These are phyloP conservation scores for Parnassius mnemosyne DNA, from an alignment of 2,888 invertebrate genomes.

Conservation along the genomic window DNA sequence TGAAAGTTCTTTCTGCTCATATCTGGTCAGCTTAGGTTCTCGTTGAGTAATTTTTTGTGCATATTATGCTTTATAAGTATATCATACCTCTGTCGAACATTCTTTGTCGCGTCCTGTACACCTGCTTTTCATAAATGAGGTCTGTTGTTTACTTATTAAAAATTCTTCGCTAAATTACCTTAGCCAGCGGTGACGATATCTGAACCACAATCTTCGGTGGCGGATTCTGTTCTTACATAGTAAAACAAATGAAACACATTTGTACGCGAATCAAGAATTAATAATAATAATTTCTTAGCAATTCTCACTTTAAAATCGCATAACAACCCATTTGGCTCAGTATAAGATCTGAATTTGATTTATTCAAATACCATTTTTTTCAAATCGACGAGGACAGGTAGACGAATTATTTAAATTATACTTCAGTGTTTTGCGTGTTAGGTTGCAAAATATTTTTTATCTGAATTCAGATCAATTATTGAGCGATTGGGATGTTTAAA, in stretches of 20 bases:
- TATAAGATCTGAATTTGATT: slow-evolving; percentile 39
- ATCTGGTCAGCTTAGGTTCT: slow-evolving; percentile 34
- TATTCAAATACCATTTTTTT: slow-evolving; percentile 58
- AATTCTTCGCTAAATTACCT: slow-evolving; percentile 25
- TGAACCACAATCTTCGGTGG: slow-evolving; percentile 24
- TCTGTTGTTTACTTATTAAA: slow-evolving; percentile 46
- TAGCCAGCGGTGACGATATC: slow-evolving; percentile 23
- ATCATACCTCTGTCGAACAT: slow-evolving; percentile 3
- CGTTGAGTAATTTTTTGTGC: slow-evolving; percentile 53
- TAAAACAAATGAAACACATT: slow-evolving; percentile 14
- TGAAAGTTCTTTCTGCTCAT: slow-evolving; percentile 61
- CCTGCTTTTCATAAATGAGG: slow-evolving; percentile 44
- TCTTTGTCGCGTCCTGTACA: slow-evolving; percentile 43
- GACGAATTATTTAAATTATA: slow-evolving; percentile 69
- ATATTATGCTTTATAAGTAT: background rate
- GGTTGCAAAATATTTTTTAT: slow-evolving; percentile 69
- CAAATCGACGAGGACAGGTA: slow-evolving; percentile 59
- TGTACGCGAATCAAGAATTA: slow-evolving; percentile 5
- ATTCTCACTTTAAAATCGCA: background rate
- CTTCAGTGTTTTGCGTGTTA: slow-evolving; percentile 57
- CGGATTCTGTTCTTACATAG: slow-evolving; percentile 19
- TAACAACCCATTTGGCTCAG: background rate
- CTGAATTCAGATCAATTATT: slow-evolving; percentile 64
- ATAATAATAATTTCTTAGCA: background rate
- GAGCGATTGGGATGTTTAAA: slow-evolving; percentile 60